Evolutionary conservation across 2,113 vertebrate species (phyloP).

Genomic region (Hiodon tergisus): DNA sequence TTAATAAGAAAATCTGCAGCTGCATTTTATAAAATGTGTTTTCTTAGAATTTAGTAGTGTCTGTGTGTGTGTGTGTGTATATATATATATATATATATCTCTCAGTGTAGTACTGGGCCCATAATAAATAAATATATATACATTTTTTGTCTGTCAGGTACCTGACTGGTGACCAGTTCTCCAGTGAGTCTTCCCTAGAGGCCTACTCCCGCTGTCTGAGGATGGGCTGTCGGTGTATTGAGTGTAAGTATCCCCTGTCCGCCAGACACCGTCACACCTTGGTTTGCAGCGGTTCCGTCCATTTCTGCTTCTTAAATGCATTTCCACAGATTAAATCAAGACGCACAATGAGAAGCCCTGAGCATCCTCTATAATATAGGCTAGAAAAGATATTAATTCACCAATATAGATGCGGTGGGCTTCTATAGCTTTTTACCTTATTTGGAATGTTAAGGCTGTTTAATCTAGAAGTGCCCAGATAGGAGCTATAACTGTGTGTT

Average conservation of each 20-base stretch:
- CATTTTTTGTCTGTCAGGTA: constrained; percentile 62
- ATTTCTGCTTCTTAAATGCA: constrained; percentile 29
- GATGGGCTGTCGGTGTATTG: constrained; percentile 97
- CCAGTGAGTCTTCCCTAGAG: constrained; percentile 95
- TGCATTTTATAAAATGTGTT: too few species aligned
- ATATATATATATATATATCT: too few species aligned
- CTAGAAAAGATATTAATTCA: not conserved
- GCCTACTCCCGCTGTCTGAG: constrained; percentile 92
- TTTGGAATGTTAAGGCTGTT: not conserved
- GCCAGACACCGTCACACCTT: constrained; percentile 15
- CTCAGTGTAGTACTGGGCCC: too few species aligned
- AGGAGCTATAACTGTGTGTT: too few species aligned
- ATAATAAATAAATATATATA: too few species aligned
- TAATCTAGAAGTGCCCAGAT: not conserved
- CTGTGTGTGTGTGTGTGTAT: too few species aligned
- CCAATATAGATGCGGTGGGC: not conserved
- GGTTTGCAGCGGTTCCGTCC: constrained; percentile 23
- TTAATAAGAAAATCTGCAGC: too few species aligned
- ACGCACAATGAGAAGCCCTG: not conserved
- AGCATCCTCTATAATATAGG: not conserved
- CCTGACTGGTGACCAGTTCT: constrained; percentile 97
- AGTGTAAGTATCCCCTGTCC: constrained; percentile 67
- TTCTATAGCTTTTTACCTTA: not conserved
- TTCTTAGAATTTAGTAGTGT: too few species aligned
- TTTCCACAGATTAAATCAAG: not conserved